A percentile compares a stretch with the other conserved stretches of the same genome.
phyloP scores from a whole-genome alignment of 2,888 invertebrate species.

The Eupithecia tripunctaria region DNA sequence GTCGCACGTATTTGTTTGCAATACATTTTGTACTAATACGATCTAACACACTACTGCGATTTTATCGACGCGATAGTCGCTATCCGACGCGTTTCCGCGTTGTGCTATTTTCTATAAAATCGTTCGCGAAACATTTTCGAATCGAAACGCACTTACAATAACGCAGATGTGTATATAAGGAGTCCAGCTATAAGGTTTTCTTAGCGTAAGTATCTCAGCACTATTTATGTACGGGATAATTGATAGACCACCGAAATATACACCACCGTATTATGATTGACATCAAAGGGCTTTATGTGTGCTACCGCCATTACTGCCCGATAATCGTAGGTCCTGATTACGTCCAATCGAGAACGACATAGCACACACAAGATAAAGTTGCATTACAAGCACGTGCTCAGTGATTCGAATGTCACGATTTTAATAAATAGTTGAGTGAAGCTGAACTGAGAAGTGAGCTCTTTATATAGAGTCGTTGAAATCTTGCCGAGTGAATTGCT shows the following conservation, averaged over 20 bases:
- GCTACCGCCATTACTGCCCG: not conserved
- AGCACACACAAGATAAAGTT: conserved; percentile 58
- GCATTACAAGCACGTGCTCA: conserved; percentile 44
- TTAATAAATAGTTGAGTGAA: conserved; percentile 33
- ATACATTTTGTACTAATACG: too few species aligned
- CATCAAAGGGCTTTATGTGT: not conserved
- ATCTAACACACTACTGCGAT: too few species aligned
- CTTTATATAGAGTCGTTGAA: conserved; percentile 11
- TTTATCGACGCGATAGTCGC: too few species aligned
- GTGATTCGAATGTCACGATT: conserved; percentile 28
- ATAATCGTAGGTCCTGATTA: not conserved
- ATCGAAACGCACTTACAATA: too few species aligned
- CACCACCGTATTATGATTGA: not conserved
- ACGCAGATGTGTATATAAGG: too few species aligned
- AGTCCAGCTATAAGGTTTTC: not conserved
- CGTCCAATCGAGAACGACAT: conserved; percentile 38
- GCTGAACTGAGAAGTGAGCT: too few species aligned
- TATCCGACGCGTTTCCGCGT: too few species aligned
- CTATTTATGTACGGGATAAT: not conserved
- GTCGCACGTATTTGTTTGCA: too few species aligned
- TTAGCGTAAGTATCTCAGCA: not conserved
- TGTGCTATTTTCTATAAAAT: too few species aligned
- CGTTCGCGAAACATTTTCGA: too few species aligned
- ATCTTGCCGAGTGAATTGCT: not conserved
- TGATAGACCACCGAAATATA: not conserved